phyloP scores from a whole-genome alignment of 2,888 invertebrate genomes.

The Melanchra persicariae region DNA sequence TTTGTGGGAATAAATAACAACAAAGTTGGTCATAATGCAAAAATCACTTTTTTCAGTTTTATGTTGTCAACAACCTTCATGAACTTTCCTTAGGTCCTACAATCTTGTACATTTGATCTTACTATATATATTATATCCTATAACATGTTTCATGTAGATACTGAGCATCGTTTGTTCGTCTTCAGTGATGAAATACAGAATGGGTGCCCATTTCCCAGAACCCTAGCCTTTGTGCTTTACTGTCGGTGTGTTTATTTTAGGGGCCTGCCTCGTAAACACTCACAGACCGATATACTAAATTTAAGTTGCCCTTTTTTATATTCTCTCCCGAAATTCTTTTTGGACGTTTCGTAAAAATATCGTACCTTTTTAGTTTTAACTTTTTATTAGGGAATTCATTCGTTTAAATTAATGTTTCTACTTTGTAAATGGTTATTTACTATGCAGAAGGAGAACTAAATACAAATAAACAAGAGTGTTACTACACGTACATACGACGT shows the following conservation, averaged over 20 bases:
- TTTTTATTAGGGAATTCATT: constrained; percentile 16
- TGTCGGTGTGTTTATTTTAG: constrained; percentile 87
- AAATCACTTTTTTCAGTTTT: background rate
- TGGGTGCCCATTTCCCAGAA: constrained; percentile 80
- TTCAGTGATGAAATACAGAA: constrained; percentile 81
- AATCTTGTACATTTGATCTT: background rate
- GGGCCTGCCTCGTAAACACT: constrained; percentile 87
- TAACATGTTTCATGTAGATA: constrained; percentile 50
- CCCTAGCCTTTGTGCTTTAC: constrained; percentile 85
- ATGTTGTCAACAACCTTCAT: background rate
- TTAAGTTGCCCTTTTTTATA: constrained; percentile 85
- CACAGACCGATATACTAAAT: constrained; percentile 86
- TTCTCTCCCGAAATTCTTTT: constrained; percentile 79
- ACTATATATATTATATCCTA: background rate
- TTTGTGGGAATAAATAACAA: background rate
- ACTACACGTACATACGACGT: constrained; percentile 49
- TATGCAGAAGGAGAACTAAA: constrained; percentile 17
- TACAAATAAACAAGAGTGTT: constrained; percentile 21
- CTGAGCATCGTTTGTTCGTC: constrained; percentile 75
- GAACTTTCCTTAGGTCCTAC: constrained; percentile 2
- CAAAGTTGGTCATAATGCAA: background rate
- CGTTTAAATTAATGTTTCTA: constrained; percentile 23
- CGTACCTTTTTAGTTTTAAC: constrained; percentile 15
- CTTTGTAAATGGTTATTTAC: constrained; percentile 14
- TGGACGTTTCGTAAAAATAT: constrained; percentile 46